Evolutionary conservation across 2,888 invertebrate genomes (phyloP), one percentile per base, ranked within the genome.

Genomic region (Tridacna gigas): DNA sequence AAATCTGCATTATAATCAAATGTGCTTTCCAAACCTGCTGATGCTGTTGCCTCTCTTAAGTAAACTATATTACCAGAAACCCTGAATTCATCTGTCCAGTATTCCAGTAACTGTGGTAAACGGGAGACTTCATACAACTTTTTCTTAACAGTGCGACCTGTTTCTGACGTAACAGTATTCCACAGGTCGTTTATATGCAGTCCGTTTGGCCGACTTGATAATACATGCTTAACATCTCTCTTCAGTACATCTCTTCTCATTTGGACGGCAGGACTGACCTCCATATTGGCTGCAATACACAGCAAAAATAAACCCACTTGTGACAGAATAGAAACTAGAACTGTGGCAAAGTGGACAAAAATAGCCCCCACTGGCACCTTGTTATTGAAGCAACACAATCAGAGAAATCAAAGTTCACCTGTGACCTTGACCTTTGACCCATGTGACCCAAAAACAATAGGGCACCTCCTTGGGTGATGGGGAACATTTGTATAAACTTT

Each of bases 41-140:
- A 37, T 37, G 37, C 25, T 48, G 22, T 15, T 18, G 56, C 56
- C 61, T 69, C 0, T 25, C 45, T 65, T 25, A 71, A 37, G 22
- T 22, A 71, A 5, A 60, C 25, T n/a, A 15, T 28, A 9, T 26
- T 48, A 65, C 28, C 22, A 9, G 22, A 15, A 15, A 66, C 28
- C 51, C 45, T 47, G 45, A 65, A 65, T n/a, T 61, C 69, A 28
- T 75, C 79, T n/a, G 47, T 28, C 85, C 78, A 83, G 2, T 11
- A 60, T 18, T 74, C 74, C 20, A 86, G 48, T 11, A 86, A 65
- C 12, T 75, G 60, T 20, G 61, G 67, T 66, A 86, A 61, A 65
- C 79, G 83, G 15, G 63, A n/a, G 0, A 86, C 69, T 13, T 80
- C 80, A 80, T 82, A 87, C 15, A 67, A n/a, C n/a, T 45, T 28